Base-by-base conservation (phyloP, 2,888 invertebrate species). In the Notodonta ziczac region DNA sequence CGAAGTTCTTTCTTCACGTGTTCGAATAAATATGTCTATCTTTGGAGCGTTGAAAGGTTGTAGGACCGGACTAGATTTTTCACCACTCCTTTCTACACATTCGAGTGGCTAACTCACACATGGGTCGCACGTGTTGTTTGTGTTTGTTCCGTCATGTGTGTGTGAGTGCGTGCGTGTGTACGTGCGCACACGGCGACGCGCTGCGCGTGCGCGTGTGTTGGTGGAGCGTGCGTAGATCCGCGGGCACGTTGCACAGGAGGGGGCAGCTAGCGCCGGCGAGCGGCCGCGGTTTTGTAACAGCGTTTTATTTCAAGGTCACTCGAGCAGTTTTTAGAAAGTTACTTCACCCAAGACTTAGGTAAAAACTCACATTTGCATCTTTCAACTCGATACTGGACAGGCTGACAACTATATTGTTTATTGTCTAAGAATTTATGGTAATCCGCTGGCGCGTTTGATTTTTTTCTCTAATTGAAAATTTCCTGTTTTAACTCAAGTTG, bases 311-410 rank as follows among this genome's bases (percentile, higher is more conserved):
- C 94, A 94, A 94, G 94, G 94, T 94, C 93, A 93, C 84, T 83
- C 84, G 86, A 90, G 88, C 88, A 91, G 90, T 91, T 92, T 93
- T 94, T 94, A 93, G 94, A 94, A 94, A 94, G 94, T 93, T 89
- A 91, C 89, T 90, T 89, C 87, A 89, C 81, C 85, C 79, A 76
- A 83, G 81, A 83, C 84, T 88, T 86, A 86, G 84, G 80, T 87
- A 85, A 89, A 75, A 87, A 85, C 76, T 82, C 77, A 79, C 78
- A 79, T 77, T 76, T 78, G 70, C 76, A 78, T 76, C 72, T 74
- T 66, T 66, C 52, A 59, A 67, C 53, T 66, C 65, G 62, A 67
- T 56, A 66, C 40, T 57, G 58, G 51, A 60, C 46, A 51, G 32
- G 59, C 61, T 57, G 62, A 64, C 59, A 61, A 58, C 39, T 48